Evolutionary conservation across 2,888 invertebrate genomes (phyloP).

Genomic region (Odontothrips loti): DNA sequence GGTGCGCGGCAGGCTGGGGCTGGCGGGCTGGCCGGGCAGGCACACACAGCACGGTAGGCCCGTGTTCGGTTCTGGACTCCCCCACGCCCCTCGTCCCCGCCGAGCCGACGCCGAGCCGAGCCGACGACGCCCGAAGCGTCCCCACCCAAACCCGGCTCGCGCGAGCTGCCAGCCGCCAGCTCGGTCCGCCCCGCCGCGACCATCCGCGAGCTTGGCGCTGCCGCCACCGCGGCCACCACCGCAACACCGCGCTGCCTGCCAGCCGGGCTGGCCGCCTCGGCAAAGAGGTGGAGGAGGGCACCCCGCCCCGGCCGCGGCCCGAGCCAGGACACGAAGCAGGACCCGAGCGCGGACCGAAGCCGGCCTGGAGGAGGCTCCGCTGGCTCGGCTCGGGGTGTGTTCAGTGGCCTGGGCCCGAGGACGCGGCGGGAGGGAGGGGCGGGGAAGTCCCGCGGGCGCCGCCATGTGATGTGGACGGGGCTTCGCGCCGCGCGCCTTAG

Average conservation of each 20-base stretch:
- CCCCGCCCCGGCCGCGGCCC: neutral
- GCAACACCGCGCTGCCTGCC: neutral
- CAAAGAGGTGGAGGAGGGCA: neutral
- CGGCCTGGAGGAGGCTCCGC: neutral
- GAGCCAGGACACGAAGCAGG: neutral
- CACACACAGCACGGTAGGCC: neutral
- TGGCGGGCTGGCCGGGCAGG: neutral
- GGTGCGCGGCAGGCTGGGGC: too few relatives aligned
- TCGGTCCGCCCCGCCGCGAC: neutral
- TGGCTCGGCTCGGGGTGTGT: neutral
- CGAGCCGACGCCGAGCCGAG: neutral
- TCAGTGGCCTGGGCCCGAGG: neutral
- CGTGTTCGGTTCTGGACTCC: neutral
- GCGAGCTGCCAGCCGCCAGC: neutral
- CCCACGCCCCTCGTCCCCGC: neutral
- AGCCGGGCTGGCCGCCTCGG: neutral
- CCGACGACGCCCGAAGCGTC: constrained; percentile 22
- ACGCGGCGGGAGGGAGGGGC: neutral
- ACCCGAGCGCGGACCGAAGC: constrained; percentile 8
- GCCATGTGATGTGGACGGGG: neutral
- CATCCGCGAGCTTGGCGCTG: neutral
- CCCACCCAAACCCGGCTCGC: constrained; percentile 14
- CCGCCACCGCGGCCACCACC: neutral
- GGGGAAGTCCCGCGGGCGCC: neutral
- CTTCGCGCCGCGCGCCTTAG: neutral